Evolutionary conservation across 2,113 vertebrate genomes (phyloP).

Genomic region (Oncorhynchus kisutch): DNA sequence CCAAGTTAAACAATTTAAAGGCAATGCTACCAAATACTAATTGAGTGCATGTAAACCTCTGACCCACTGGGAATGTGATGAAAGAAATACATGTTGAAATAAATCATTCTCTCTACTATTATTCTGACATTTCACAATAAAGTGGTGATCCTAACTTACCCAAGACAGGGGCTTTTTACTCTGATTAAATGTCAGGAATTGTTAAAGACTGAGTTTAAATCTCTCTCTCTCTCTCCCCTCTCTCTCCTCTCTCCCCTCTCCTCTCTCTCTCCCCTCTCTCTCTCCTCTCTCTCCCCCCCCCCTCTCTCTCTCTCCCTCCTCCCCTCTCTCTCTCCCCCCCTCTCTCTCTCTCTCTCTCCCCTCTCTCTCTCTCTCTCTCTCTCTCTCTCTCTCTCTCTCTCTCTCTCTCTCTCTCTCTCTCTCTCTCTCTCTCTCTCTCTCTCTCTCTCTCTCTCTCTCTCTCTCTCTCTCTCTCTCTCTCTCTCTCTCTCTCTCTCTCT

Average conservation of each 20-base stretch:
- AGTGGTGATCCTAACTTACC: too few relatives aligned
- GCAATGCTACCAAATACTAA: conserved; percentile 18
- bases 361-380: conserved; percentile 64
- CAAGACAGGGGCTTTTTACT: too few relatives aligned
- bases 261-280: conserved; percentile 56
- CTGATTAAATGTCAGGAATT: too few relatives aligned
- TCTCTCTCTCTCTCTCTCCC: conserved; percentile 13
- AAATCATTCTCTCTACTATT: too few relatives aligned
- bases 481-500: not conserved
- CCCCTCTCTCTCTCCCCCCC: conserved; percentile 63
- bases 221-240: not conserved
- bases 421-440: conserved; percentile 56
- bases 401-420: conserved; percentile 60
- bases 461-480: not conserved
- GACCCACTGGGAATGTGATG: too few relatives aligned
- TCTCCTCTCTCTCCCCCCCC: too few relatives aligned
- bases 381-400: conserved; percentile 39
- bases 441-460: conserved; percentile 1
- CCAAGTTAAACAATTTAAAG: conserved; percentile 64
- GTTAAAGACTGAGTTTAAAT: too few relatives aligned
- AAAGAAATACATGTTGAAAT: too few relatives aligned
- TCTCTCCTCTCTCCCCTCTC: conserved; percentile 51
- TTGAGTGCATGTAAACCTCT: too few relatives aligned
- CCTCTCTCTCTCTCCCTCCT: conserved; percentile 5
- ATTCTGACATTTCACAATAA: too few relatives aligned